Evolutionary conservation across 2,797 vertebrate species (phyloP).

Genomic region (Acomys russatus): DNA sequence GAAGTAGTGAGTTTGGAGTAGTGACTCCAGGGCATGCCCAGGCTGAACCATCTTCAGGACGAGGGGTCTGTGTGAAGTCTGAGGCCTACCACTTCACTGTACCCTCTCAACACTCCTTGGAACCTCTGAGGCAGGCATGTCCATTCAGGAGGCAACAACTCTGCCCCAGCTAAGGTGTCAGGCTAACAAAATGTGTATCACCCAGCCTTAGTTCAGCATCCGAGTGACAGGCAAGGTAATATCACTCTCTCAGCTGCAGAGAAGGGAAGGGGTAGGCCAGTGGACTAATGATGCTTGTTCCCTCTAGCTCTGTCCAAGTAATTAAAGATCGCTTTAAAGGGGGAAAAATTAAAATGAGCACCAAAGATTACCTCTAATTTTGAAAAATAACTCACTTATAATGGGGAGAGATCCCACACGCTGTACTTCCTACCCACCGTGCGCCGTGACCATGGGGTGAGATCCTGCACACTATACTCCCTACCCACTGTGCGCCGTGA

Average conservation of each 20-base stretch:
- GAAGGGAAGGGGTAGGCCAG: not conserved
- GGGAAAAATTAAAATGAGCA: conserved; percentile 34
- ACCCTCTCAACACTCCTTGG: not conserved
- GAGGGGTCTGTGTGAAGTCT: not conserved
- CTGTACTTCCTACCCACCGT: too few species aligned
- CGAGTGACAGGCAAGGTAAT: not conserved
- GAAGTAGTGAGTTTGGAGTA: not conserved
- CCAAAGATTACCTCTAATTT: conserved; percentile 41
- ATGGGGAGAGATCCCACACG: not conserved
- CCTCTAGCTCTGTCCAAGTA: conserved; percentile 43
- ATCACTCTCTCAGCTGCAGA: not conserved
- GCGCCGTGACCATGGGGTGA: too few species aligned
- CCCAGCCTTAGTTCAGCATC: not conserved
- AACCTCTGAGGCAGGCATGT: not conserved
- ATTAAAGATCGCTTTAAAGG: conserved; percentile 67
- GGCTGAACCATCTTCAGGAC: not conserved
- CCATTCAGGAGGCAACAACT: not conserved
- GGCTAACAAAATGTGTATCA: not conserved
- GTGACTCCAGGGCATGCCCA: not conserved
- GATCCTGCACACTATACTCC: too few species aligned
- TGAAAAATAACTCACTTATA: conserved; percentile 35
- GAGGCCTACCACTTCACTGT: not conserved
- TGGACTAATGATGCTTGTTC: not conserved
- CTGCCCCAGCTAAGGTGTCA: not conserved
- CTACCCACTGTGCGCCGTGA: too few species aligned